Evolutionary conservation across 1,140 invertebrate species (phyloP).

Genomic region (Stegodyphus dumicola): DNA sequence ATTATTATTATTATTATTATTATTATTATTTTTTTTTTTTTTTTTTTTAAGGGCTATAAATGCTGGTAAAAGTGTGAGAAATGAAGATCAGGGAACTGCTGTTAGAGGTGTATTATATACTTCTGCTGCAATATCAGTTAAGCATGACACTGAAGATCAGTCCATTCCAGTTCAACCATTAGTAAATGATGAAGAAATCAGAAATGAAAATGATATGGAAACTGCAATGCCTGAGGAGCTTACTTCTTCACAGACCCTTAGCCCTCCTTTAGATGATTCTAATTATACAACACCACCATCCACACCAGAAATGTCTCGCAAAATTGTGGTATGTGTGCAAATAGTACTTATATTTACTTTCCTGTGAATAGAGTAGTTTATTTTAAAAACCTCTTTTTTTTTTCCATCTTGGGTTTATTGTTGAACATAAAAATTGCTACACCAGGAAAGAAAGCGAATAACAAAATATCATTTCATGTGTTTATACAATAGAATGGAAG

Average conservation of each 20-base stretch:
- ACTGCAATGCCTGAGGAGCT: neutral
- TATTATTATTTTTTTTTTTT: conserved; percentile 1
- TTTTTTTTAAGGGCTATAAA: conserved; percentile 72
- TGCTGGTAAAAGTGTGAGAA: conserved; percentile 82
- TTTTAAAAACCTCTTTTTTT: no score
- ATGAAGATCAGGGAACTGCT: conserved; percentile 82
- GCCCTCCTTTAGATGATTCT: conserved; percentile 14
- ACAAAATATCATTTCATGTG: no score
- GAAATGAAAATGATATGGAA: neutral
- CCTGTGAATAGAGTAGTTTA: no score
- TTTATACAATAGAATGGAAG: no score
- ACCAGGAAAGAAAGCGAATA: no score
- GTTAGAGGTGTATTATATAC: conserved; percentile 35
- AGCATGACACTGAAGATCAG: neutral
- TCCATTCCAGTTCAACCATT: neutral
- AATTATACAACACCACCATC: conserved; percentile 52
- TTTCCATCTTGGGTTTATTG: no score
- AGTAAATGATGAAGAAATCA: neutral
- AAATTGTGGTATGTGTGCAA: conserved; percentile 29
- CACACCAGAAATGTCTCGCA: conserved; percentile 35
- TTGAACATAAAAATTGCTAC: no score
- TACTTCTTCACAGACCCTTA: neutral
- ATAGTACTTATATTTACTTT: no score
- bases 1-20: no score
- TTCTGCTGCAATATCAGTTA: conserved; percentile 4